Percentiles rank a stretch among this genome's conserved stretches.
Evolutionary conservation across 2,113 vertebrate species (phyloP).

Genomic region (Colossoma macropomum): DNA sequence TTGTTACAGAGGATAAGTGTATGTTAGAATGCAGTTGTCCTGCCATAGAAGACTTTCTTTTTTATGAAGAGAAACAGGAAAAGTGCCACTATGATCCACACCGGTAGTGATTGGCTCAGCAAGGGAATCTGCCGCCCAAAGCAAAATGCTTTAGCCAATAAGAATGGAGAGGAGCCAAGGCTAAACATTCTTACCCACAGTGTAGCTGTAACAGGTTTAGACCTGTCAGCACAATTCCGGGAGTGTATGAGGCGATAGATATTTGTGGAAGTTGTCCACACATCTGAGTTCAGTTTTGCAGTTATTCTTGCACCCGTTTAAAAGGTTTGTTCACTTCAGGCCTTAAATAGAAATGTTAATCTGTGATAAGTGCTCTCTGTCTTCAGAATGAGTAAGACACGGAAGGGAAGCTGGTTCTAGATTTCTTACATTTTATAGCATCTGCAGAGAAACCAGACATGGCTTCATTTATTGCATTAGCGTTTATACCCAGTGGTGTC

Average conservation of each 20-base stretch:
- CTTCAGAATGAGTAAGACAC: background rate
- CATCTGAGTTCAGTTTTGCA: background rate
- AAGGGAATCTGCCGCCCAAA: conserved; percentile 6
- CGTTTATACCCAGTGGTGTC: background rate
- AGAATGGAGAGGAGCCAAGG: background rate
- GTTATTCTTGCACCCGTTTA: background rate
- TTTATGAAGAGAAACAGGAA: too few species aligned
- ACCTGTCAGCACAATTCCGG: conserved; percentile 60
- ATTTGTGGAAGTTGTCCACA: background rate
- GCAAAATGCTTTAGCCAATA: conserved; percentile 19
- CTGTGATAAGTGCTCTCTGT: background rate
- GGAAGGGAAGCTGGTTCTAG: background rate
- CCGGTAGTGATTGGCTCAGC: background rate
- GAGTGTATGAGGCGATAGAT: background rate
- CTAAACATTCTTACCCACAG: conserved; percentile 62
- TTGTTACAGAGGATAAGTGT: background rate
- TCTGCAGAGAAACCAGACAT: background rate
- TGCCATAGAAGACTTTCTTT: background rate
- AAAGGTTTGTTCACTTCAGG: background rate
- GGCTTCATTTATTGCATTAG: background rate
- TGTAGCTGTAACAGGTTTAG: conserved; percentile 61
- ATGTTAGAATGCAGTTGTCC: too few species aligned
- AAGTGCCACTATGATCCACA: background rate
- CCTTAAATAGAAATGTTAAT: background rate
- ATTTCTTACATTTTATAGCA: background rate